Base-by-base conservation (phyloP, 2,113 vertebrate species). In the Passerina amoena region DNA sequence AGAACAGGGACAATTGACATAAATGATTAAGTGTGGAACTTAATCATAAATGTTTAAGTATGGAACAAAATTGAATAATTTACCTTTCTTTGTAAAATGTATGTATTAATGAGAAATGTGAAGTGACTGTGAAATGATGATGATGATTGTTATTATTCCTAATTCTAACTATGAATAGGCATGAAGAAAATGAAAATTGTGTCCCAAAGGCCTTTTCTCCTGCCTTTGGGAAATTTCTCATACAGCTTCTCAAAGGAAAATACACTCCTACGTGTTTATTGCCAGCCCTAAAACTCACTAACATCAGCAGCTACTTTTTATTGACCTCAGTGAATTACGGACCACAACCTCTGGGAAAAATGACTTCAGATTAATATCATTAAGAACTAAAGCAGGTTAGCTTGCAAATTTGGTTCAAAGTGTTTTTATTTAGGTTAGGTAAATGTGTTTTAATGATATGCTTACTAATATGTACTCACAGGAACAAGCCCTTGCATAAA, bases 361-460 rank as follows among this genome's bases (percentile, higher is more conserved):
- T 48, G n/a, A 40, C 37, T 93, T 95, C 38, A 50, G 53, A 57
- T 92, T 86, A 71, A 12, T 93, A 35, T 82, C 19, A 68, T 82
- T 88, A 86, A 75, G 64, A 84, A 68, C 22, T 48, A 57, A 51
- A n/a, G 51, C 47, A 71, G 57, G 44, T 81, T 88, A 90, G 60
- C 72, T 94, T 93, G 72, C 80, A 81, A 57, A 90, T 95, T 83
- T 76, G 21, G 21, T 96, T 95, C 83, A 75, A 78, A 95, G 79
- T 78, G 61, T 5, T 95, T 96, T 88, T 90, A 91, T 94, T 94
- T 88, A 90, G 75, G 64, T 94, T 95, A 90, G 86, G 69, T 92
- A 57, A 82, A 78, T 1, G 28, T 88, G 53, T 68, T 93, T 40
- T 84, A 66, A 35, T 90, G 65, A 72, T 92, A 31, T 68, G 31